Conservation (phyloP, 2,888 invertebrate genomes). For the Drymonia ruficornis region DNA sequence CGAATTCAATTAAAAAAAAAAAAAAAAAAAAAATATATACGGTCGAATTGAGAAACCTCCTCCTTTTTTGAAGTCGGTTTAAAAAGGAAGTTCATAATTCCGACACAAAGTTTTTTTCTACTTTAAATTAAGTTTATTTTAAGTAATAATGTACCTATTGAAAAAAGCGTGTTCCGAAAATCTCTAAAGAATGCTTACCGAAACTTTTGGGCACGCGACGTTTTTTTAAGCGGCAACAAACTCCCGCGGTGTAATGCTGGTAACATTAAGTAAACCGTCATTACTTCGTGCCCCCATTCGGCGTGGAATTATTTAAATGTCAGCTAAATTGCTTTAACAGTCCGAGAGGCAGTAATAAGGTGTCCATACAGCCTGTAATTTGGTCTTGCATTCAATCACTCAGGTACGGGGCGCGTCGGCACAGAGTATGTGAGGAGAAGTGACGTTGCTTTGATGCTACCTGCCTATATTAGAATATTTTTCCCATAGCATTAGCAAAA, state of each 20-base stretch:
- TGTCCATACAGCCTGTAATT: conserved; percentile 78
- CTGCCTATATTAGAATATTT: too few relatives aligned
- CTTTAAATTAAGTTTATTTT: too few relatives aligned
- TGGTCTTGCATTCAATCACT: conserved; percentile 80
- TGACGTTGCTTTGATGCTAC: conserved; percentile 15
- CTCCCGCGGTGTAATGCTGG: conserved; percentile 45
- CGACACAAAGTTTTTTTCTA: too few relatives aligned
- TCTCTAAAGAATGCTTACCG: background rate
- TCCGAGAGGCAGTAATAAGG: conserved; percentile 77
- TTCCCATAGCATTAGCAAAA: too few relatives aligned
- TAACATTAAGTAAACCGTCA: conserved; percentile 67
- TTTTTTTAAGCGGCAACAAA: conserved; percentile 27
- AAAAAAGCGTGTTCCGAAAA: background rate
- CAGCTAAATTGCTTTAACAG: conserved; percentile 83
- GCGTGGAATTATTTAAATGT: conserved; percentile 81
- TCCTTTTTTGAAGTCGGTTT: too few relatives aligned
- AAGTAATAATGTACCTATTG: too few relatives aligned
- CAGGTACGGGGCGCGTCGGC: conserved; percentile 49
- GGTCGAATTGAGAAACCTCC: too few relatives aligned
- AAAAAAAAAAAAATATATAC: too few relatives aligned
- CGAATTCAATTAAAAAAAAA: too few relatives aligned
- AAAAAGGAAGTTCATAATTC: too few relatives aligned
- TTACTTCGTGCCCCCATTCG: conserved; percentile 64
- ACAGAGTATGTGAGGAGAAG: conserved; percentile 26
- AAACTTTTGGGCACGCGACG: conserved; percentile 42